A percentile compares a stretch with the other conserved stretches of the same genome.
These are phyloP conservation scores for Platycercus adscitus DNA, from an alignment of 2,113 vertebrate genomes.

Conservation along the genomic window DNA sequence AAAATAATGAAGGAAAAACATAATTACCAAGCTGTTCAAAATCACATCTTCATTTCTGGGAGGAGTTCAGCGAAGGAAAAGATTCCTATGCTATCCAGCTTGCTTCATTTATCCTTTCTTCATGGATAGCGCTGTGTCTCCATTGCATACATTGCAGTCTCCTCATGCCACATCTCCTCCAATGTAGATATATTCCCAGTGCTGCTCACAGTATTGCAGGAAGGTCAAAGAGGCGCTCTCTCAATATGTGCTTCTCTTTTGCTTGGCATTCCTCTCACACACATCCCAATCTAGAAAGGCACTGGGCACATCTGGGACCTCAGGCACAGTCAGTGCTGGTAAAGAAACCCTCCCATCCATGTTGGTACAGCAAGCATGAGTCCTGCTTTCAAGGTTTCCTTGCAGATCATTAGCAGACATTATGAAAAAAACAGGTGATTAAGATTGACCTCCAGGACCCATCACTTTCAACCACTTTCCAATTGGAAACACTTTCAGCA, in stretches of 20 bases:
- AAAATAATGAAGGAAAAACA: not conserved
- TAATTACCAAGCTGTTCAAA: not conserved
- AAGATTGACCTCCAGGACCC: not conserved
- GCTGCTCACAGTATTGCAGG: not conserved
- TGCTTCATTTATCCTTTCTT: constrained; percentile 2
- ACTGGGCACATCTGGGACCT: not conserved
- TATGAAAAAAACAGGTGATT: not conserved
- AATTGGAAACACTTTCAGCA: not conserved
- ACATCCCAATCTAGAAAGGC: not conserved
- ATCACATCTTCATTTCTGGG: constrained; percentile 1
- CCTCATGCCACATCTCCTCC: not conserved
- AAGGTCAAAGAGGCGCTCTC: not conserved
- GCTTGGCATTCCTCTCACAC: not conserved
- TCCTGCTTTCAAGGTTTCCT: not conserved
- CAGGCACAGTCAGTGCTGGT: not conserved
- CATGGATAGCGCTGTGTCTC: not conserved
- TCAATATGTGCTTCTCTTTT: not conserved
- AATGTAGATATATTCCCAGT: not conserved
- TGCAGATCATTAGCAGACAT: not conserved
- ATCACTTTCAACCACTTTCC: not conserved
- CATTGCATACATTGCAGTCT: not conserved
- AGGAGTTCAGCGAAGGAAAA: not conserved
- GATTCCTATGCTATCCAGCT: not conserved
- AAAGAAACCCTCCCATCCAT: not conserved
- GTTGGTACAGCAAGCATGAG: not conserved